Percentiles rank a stretch among this genome's conserved stretches.
These are phyloP conservation scores for Zoanthus sansibaricus DNA, from an alignment of 92 coral and sea anemone genomes.

Conservation along the genomic window DNA sequence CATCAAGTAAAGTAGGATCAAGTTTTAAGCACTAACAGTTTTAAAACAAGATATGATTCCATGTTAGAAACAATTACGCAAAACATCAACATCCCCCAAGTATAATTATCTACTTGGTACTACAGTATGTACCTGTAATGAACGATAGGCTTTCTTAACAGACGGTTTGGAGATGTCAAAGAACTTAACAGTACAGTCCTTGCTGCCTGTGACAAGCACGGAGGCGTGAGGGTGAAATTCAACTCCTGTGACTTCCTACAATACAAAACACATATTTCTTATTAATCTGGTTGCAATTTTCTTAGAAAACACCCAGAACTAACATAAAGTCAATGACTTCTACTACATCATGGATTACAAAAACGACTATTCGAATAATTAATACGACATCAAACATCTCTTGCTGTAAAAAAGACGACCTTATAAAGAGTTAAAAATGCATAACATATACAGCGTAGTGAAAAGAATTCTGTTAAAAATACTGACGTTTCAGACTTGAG, in stretches of 20 bases:
- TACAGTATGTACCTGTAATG: conserved; percentile 88
- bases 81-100: not conserved
- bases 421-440: too few relatives aligned
- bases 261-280: not conserved
- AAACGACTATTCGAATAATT: too few relatives aligned
- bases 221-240: conserved; percentile 90
- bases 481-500: too few relatives aligned
- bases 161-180: conserved; percentile 99
- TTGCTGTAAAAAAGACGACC: too few relatives aligned
- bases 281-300: not conserved
- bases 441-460: too few relatives aligned
- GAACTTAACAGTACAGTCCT: conserved; percentile 89
- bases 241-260: conserved; percentile 89
- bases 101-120: not conserved
- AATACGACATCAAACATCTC: too few relatives aligned
- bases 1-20: not conserved
- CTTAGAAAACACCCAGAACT: not conserved
- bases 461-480: too few relatives aligned
- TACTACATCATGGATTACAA: too few relatives aligned
- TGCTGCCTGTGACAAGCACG: conserved; percentile 89
- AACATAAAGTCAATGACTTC: too few relatives aligned
- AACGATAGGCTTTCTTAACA: conserved; percentile 93
- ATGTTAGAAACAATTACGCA: not conserved
- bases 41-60: not conserved
- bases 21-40: not conserved